Evolutionary conservation across 1,140 invertebrate species (phyloP), one percentile per base, ranked within the genome.

Genomic region (Antheraea pernyi): DNA sequence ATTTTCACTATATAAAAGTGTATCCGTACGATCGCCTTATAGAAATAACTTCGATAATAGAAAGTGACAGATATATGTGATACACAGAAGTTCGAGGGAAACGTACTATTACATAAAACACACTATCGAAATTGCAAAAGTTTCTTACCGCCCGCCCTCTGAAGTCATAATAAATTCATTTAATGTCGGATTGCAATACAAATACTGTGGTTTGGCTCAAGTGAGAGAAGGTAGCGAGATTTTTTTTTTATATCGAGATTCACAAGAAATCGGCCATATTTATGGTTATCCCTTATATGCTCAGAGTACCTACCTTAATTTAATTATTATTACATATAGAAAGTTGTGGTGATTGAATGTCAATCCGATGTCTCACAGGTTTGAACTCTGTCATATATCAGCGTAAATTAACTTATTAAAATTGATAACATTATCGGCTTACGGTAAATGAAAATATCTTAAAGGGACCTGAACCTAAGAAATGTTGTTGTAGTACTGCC

Each of bases 111-210:
- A 65, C 19, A 48, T 65, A 65, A 65, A 53, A 16, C 16, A 71
- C 58, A 69, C 63, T 73, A 85, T 82, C 78, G 78, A 81, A 82
- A 86, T 86, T 82, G 78, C 80, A 72, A 80, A 88, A 85, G 80
- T 88, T 86, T 74, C 77, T 68, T 73, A 66, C 18, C 66, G 60
- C 70, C 70, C 39, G 39, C 46, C 46, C 30, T 63, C 69, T 78
- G 53, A 69, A 71, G 75, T 84, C 79, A 83, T 86, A 84, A 84
- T 83, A 85, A 86, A 88, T 86, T 88, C 82, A 86, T 86, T 85
- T 84, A 83, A 84, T 76, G 79, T 80, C 72, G 22, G 75, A 70
- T 77, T 73, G 75, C 66, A 68, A 7, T 58, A 65, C 66, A 46
- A 73, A 68, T 19, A 39, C 37, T 59, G 61, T 59, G 10, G 58